Conservation (phyloP, 2,888 invertebrate species). For the Callyntrura sp. region DNA sequence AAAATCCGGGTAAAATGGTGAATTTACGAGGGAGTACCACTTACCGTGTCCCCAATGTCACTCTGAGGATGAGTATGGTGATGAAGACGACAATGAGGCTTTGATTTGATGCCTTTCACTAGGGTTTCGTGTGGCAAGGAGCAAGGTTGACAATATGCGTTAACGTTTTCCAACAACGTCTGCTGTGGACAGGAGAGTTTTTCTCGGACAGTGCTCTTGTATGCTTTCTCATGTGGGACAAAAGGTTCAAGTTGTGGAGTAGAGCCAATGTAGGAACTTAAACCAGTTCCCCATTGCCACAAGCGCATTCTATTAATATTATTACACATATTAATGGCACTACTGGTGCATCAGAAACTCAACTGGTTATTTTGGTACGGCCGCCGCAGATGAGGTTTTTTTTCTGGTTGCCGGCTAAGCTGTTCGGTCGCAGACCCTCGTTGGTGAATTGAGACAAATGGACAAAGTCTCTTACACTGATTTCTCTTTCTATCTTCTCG, state of each 20-base stretch:
- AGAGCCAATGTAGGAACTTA: too few species aligned
- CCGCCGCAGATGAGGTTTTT: conserved; percentile 22
- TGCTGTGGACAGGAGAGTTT: background rate
- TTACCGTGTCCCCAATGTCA: too few species aligned
- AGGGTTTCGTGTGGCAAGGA: too few species aligned
- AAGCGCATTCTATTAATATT: background rate
- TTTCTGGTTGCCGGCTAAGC: background rate
- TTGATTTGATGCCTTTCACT: too few species aligned
- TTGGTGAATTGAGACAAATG: conserved; percentile 12
- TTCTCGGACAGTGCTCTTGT: background rate
- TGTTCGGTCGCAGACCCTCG: background rate
- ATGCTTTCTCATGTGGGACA: background rate
- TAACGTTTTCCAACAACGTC: too few species aligned
- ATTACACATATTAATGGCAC: background rate
- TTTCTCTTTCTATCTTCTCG: background rate
- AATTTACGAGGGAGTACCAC: too few species aligned
- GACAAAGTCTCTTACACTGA: background rate
- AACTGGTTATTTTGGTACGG: conserved; percentile 30
- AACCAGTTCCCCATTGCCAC: too few species aligned
- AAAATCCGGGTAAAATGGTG: too few species aligned
- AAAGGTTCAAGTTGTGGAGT: too few species aligned
- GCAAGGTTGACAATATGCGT: too few species aligned
- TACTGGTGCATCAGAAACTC: conserved; percentile 6
- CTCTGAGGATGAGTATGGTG: too few species aligned
- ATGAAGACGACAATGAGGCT: too few species aligned